Evolutionary conservation across 2,113 vertebrate species (phyloP), one percentile per base, ranked within the genome.

Genomic region (Nothocercus nigrocapillus): DNA sequence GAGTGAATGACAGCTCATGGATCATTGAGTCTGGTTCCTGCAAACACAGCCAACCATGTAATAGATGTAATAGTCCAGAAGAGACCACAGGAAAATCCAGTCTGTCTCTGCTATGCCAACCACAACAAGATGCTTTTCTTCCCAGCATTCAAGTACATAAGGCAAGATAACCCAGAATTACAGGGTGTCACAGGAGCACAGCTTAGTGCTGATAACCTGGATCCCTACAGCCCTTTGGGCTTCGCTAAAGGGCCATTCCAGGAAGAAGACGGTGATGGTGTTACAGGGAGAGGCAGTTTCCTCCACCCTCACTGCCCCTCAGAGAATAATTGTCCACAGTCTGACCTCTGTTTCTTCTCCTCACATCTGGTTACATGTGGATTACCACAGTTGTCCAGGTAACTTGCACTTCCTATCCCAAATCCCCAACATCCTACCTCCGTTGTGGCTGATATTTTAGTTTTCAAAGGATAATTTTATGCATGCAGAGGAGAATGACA

Each of bases 11-110:
- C 81, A 75, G 62, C 82, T 93, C 77, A 92, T 79, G 95, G 86
- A 87, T 89, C 83, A 78, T 79, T 92, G 84, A 95, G 66, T 58
- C 66, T 38, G 32, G 13, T 82, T 87, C 73, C 74, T 87, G 86
- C 89, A 92, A 90, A 93, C 69, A 89, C 83, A 90, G 70, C 77
- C 89, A 95, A 53, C 56, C 84, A 73, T 84, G 68, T 90, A 94
- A 87, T 93, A 82, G 73, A 92, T 27, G 62, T 90, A 94, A 90
- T 79, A 94, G 91, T 72, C 83, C 62, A 87, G 85, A 93, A 92
- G 77, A 89, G 53, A 77, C 73, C 38, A 89, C 62, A 72, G 45
- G 51, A 96, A 93, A 93, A 87, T 40, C 34, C 64, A 95, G 59
- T 18, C 28, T 53, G 24, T 67, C 13, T 90, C 56, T 84, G 62